Evolutionary conservation across 2,113 vertebrate genomes (phyloP), one percentile per base, ranked within the genome.

Genomic region (Willisornis vidua): DNA sequence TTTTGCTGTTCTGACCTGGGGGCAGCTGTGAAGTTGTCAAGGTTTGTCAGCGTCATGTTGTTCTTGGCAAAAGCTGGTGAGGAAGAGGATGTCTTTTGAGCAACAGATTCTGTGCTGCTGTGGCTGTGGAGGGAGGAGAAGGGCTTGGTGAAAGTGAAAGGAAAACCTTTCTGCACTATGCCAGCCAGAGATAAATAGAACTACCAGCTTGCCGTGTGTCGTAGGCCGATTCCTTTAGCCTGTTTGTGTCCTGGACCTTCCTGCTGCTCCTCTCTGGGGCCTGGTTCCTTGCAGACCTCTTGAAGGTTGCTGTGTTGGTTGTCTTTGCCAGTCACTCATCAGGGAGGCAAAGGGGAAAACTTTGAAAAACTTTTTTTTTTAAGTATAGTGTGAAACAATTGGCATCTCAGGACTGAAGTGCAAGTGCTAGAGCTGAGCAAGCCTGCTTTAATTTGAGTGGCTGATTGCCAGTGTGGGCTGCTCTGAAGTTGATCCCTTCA

Each of bases 1-100:
- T 76, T 94, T 84, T 95, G 88, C 85, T 76, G 7, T 45, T 57
- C 73, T 63, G 57, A 37, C 88, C 94, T 48, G 65, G 57, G 35
- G 82, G 41, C 83, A 89, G 52, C 92, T 84, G 28, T 16, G 90
- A 70, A 48, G 10, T 58, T 86, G 55, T 86, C 85, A 59, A 19
- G 68, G 39, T 48, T 43, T 88, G 79, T 89, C 90, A 93, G 31
- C 29, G 17, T 88, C 43, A 4, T 8, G 12, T 39, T 63, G 54
- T 0, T 1, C 43, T 33, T 63, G 65, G 68, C 8, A 26, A 68
- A 74, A 84, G 25, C 65, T 61, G 28, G 22, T 58, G 41, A 54
- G 37, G 85, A 81, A 52, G 12, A 66, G 29, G 19, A 2, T 45
- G 41, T 52, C 26, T 59, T 28, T 49, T 48, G 24, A 26, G 41